These are phyloP conservation scores for Drosophila elegans DNA, from an alignment of 1,140 invertebrate species.

Conservation along the genomic window DNA sequence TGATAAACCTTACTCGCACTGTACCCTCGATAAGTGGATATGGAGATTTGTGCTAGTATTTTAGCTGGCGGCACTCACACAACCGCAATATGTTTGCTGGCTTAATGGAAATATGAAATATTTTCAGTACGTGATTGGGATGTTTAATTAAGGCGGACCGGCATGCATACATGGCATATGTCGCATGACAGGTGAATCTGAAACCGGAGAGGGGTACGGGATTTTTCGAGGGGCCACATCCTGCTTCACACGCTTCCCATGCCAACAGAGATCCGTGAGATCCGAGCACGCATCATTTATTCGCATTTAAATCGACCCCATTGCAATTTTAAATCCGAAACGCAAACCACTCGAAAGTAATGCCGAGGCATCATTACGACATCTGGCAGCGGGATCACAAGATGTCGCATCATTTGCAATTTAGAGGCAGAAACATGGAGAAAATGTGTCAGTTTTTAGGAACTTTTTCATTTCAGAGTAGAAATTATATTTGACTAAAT, in stretches of 20 bases:
- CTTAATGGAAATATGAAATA: constrained; percentile 53
- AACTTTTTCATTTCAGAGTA: neutral
- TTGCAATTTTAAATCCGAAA: neutral
- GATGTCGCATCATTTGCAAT: constrained; percentile 1
- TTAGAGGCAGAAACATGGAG: constrained; percentile 1
- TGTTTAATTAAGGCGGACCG: constrained; percentile 49
- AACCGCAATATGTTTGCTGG: constrained; percentile 31
- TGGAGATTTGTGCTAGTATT: neutral
- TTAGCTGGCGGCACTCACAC: constrained; percentile 8
- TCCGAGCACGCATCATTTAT: constrained; percentile 45
- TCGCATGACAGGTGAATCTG: constrained; percentile 30
- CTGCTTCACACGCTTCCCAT: constrained; percentile 33
- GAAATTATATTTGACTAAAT: too few species aligned
- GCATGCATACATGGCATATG: constrained; percentile 29
- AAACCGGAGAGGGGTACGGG: too few species aligned
- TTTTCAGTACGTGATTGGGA: constrained; percentile 43
- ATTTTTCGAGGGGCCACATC: constrained; percentile 17
- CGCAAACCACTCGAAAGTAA: constrained; percentile 27
- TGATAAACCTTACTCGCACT: constrained; percentile 1
- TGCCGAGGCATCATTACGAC: constrained; percentile 39
- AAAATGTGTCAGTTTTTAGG: neutral
- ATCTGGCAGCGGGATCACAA: constrained; percentile 14
- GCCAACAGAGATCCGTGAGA: neutral
- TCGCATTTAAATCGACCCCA: constrained; percentile 46
- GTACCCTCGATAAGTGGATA: constrained; percentile 9